phyloP scores from a whole-genome alignment of 1,140 invertebrate species.

The Gonatopus flavifemur region DNA sequence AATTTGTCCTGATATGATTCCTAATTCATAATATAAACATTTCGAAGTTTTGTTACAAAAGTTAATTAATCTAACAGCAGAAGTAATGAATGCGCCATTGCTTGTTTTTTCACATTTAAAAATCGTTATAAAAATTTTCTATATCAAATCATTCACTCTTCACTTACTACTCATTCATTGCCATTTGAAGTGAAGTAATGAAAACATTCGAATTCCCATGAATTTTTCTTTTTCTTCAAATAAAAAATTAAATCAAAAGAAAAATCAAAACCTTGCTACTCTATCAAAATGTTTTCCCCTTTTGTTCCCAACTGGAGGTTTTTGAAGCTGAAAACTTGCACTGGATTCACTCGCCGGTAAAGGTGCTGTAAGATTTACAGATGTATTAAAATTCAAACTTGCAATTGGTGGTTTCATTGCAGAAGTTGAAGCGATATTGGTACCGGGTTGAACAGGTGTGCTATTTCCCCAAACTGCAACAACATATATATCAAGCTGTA shows the following conservation, averaged over 20 bases:
- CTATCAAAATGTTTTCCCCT: constrained; percentile 64
- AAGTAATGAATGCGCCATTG: too few species aligned
- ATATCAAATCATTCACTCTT: too few species aligned
- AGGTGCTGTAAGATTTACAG: constrained; percentile 50
- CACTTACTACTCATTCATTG: too few species aligned
- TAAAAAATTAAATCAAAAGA: not conserved
- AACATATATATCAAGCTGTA: constrained; percentile 19
- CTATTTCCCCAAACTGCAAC: constrained; percentile 52
- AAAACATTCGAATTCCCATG: too few species aligned
- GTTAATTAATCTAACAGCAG: too few species aligned
- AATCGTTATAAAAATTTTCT: not conserved
- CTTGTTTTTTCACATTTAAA: not conserved
- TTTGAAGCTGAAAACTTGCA: constrained; percentile 69
- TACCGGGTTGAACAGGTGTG: constrained; percentile 40
- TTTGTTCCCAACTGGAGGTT: constrained; percentile 71
- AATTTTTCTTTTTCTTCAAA: not conserved
- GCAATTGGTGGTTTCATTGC: constrained; percentile 60
- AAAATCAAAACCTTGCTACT: not conserved
- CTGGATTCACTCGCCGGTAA: constrained; percentile 41
- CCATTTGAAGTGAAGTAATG: too few species aligned
- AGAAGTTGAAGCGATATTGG: constrained; percentile 55
- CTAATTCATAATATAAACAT: too few species aligned
- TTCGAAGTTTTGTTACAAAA: too few species aligned
- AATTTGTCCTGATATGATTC: too few species aligned
- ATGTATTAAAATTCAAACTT: constrained; percentile 52